phyloP scores from a whole-genome alignment of 2,113 vertebrate genomes.

The Scalopus aquaticus region DNA sequence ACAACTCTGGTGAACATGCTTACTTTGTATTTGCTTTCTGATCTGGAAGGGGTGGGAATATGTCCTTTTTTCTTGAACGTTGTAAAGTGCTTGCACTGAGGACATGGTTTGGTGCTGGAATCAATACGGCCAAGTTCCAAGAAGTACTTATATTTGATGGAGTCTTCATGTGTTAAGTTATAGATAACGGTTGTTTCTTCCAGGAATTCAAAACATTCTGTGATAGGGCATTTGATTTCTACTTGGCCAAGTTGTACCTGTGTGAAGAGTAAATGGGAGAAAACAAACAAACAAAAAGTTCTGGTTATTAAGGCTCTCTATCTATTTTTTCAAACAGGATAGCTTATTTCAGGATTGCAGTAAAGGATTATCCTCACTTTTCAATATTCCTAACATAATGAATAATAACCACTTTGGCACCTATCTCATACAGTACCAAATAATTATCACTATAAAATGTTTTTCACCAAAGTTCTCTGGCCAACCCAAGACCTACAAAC shows the following conservation, averaged over 20 bases:
- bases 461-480: background rate
- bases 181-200: conserved; percentile 93
- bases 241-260: conserved; percentile 93
- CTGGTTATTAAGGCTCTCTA: background rate
- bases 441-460: background rate
- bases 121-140: conserved; percentile 96
- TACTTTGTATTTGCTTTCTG: conserved; percentile 98
- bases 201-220: conserved; percentile 94
- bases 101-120: conserved; percentile 97
- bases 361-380: background rate
- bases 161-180: conserved; percentile 91
- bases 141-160: conserved; percentile 96
- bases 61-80: conserved; percentile 91
- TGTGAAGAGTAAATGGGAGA: conserved; percentile 48
- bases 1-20: conserved; percentile 78
- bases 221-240: conserved; percentile 94
- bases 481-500: background rate
- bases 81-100: conserved; percentile 97
- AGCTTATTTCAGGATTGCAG: background rate
- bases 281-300: background rate
- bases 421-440: background rate
- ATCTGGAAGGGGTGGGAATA: conserved; percentile 89
- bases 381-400: background rate
- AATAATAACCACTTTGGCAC: background rate
- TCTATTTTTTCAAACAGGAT: background rate